Base-by-base conservation (phyloP, 2,888 invertebrate species). In the Nomada hirtipes region DNA sequence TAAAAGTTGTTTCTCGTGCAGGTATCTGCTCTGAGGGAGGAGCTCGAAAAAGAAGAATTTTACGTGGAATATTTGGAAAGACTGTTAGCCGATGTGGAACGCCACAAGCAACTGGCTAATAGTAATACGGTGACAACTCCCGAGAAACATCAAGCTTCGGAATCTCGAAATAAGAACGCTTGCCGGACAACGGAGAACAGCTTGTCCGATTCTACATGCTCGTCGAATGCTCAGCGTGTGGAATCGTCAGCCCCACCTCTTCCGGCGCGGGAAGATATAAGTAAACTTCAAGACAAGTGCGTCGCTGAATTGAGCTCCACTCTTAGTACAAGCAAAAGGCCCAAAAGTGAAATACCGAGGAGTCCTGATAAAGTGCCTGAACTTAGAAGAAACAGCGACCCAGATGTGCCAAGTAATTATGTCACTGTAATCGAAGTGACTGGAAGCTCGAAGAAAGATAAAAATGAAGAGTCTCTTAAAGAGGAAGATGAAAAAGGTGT, bases 391-490 rank as follows among this genome's bases (percentile, higher is more conserved):
- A 93, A 94, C 91, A 93, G 94, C 79, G 94, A 95, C 91, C 94
- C 95, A 47, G 93, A 94, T 85, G 92, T 93, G 76, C 93, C 93
- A 69, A 95, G 95, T 90, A 95, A 97, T 94, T 98, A 98, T 94
- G 96, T 98, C 87, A 98, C 98, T 82, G 98, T 98, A 86, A 98
- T 98, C 90, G 97, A 97, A 95, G 97, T 98, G 55, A 98, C 97
- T 94, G 98, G 97, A 93, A 93, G 92, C 87, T 90, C 92, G 61
- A 93, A 93, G 85, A 93, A 93, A 78, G 93, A 93, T 53, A 92
- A 93, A 84, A 86, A 89, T 64, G 91, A 92, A 44, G 91, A 91
- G 65, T 94, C 96, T 90, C 96, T 96, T 92, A 94, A 95, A 88
- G 95, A 95, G 61, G 92, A 93, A 77, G 93, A 93, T 82, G 92